Evolutionary conservation across 2,888 invertebrate genomes (phyloP).

Genomic region (Blastobasis lacticolella): DNA sequence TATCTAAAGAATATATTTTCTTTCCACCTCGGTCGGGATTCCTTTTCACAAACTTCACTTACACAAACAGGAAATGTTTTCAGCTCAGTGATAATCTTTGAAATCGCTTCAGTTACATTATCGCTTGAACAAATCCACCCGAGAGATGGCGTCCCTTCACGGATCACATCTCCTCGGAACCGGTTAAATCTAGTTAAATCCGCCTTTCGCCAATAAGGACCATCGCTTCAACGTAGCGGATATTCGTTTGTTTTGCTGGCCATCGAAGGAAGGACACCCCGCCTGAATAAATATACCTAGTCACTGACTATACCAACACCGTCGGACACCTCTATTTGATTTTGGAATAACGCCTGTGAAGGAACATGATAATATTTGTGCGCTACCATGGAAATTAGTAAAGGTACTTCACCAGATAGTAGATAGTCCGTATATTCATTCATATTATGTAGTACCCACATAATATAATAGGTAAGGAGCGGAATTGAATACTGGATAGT

Average conservation of each 20-base stretch:
- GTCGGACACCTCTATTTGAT: constrained; percentile 25
- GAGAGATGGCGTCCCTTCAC: constrained; percentile 25
- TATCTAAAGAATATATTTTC: too few relatives aligned
- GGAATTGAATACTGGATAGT: too few relatives aligned
- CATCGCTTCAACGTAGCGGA: constrained; percentile 32
- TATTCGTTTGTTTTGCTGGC: constrained; percentile 40
- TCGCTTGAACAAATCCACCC: not conserved
- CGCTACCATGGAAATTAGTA: too few relatives aligned
- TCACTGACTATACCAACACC: constrained; percentile 12
- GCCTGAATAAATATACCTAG: constrained; percentile 44
- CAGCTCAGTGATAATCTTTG: too few relatives aligned
- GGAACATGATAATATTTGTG: too few relatives aligned
- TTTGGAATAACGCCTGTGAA: constrained; percentile 25
- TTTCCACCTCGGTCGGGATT: too few relatives aligned
- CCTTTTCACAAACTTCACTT: too few relatives aligned
- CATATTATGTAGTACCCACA: too few relatives aligned
- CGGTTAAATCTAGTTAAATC: constrained; percentile 13
- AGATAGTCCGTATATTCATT: too few relatives aligned
- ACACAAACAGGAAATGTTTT: too few relatives aligned
- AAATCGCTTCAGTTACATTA: not conserved
- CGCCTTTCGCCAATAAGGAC: constrained; percentile 25
- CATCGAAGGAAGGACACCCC: constrained; percentile 35
- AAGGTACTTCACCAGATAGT: too few relatives aligned
- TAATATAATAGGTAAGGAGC: too few relatives aligned
- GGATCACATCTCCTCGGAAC: constrained; percentile 27